Percentiles rank a stretch among this genome's conserved stretches.
phyloP scores from a whole-genome alignment of 1,140 invertebrate species.

The Lethocerus indicus region DNA sequence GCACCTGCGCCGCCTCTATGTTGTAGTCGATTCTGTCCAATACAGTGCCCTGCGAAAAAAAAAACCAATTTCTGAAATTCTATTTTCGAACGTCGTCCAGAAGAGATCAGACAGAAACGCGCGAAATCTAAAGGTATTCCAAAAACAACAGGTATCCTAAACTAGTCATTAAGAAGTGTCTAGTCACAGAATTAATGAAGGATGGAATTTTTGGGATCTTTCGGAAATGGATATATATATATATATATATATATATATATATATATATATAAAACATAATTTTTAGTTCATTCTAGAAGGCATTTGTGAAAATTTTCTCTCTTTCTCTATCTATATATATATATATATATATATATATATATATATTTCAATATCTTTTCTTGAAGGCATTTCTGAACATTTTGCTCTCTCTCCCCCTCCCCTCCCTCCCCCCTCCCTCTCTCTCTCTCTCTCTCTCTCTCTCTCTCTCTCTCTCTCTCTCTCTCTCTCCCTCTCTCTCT shows the following conservation, averaged over 20 bases:
- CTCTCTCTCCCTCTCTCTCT: conserved; percentile 16
- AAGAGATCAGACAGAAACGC: background rate
- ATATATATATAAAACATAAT: too few species aligned
- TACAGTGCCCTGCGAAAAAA: conserved; percentile 57
- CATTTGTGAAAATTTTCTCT: too few species aligned
- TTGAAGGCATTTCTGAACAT: background rate
- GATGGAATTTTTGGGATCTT: background rate
- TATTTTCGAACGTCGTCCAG: background rate
- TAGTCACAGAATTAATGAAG: conserved; percentile 1
- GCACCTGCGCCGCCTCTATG: conserved; percentile 73
- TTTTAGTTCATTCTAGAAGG: too few species aligned
- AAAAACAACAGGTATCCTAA: background rate
- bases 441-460: conserved; percentile 9
- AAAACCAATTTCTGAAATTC: background rate
- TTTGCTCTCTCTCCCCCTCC: background rate
- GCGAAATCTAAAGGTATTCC: background rate
- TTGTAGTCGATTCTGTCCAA: conserved; percentile 93
- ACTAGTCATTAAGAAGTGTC: conserved; percentile 2
- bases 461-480: conserved; percentile 8
- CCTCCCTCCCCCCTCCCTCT: background rate
- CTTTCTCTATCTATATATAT: too few species aligned
- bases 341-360: too few species aligned
- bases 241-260: too few species aligned
- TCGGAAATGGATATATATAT: background rate
- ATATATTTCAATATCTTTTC: too few species aligned